Percentiles rank a stretch among this genome's conserved stretches.
phyloP scores from a whole-genome alignment of 2,113 vertebrate genomes.

The Synchiropus splendidus region DNA sequence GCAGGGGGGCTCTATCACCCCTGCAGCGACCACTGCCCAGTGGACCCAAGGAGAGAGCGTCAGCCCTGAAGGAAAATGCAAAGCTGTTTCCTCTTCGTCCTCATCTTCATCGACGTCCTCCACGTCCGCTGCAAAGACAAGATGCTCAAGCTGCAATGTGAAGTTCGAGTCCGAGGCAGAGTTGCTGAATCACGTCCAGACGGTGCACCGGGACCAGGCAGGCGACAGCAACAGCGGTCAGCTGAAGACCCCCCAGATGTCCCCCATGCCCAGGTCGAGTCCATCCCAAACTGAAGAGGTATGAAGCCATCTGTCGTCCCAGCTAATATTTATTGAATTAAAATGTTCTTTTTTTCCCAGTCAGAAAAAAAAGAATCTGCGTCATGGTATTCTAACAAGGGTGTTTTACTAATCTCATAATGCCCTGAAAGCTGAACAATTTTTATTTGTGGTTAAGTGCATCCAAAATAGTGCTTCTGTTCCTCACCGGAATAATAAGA shows the following conservation, averaged over 20 bases:
- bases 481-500: too few species aligned
- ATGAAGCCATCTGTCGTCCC: constrained; percentile 13
- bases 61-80: constrained; percentile 81
- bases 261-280: constrained; percentile 93
- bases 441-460: too few species aligned
- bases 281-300: constrained; percentile 97
- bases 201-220: constrained; percentile 83
- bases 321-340: too few species aligned
- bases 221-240: constrained; percentile 80
- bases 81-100: constrained; percentile 71
- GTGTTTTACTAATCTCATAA: too few species aligned
- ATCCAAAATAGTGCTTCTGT: too few species aligned
- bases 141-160: constrained; percentile 95
- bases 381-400: too few species aligned
- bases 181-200: constrained; percentile 89
- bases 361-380: too few species aligned
- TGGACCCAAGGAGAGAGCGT: constrained; percentile 78
- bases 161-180: constrained; percentile 96
- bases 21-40: constrained; percentile 57
- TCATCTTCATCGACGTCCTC: constrained; percentile 65
- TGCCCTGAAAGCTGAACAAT: too few species aligned
- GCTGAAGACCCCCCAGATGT: constrained; percentile 90
- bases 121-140: constrained; percentile 71
- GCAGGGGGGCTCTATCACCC: constrained; percentile 42
- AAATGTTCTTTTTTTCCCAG: too few species aligned